Evolutionary conservation across 2,888 invertebrate genomes (phyloP), one percentile per base, ranked within the genome.

Genomic region (Orthonychiurus folsomi): DNA sequence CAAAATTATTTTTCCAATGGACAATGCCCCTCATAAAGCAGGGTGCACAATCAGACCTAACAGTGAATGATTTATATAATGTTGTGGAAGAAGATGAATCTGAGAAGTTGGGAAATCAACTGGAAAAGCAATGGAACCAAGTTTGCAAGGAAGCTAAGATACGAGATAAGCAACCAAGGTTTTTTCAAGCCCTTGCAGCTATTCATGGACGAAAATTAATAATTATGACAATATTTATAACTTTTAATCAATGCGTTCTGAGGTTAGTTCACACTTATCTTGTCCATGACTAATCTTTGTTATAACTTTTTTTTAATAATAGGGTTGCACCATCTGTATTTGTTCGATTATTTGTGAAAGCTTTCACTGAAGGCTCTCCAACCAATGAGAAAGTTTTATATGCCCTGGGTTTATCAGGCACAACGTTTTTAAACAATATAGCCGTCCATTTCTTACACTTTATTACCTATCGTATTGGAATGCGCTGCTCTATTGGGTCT

Each of bases 371-470:
- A 24, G 28, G 27, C 20, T 5, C 21, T 48, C 2, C 18, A 23
- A 48, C 23, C n/a, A n/a, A n/a, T n/a, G n/a, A n/a, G n/a, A n/a
- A 71, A 57, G 70, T 67, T 55, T 52, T 57, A 1, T 71, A 71
- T 52, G 71, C 71, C 12, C 64, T 66, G 20, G 71, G 71, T 3
- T 64, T 70, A 2, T 67, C 66, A 25, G 2, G 69, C 0, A 60
- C 66, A 1, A 71, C 89, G 0, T 85, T 86, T 0, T 74, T 87
- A 56, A 86, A 86, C 74, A 85, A 91, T 25, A 79, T 90, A 70
- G 80, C 87, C n/a, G 85, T 88, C 68, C 96, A 96, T 78, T 89
- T 90, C 0, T 91, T 89, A 75, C 90, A 93, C 85, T 85, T 93
- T 81, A 86, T 85, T 21, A 83, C 88, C 20, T 80, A 87, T 60